Percentiles rank a stretch among this genome's conserved stretches.
Conservation (phyloP, 2,113 vertebrate species). For the Ptilonorhynchus violaceus region DNA sequence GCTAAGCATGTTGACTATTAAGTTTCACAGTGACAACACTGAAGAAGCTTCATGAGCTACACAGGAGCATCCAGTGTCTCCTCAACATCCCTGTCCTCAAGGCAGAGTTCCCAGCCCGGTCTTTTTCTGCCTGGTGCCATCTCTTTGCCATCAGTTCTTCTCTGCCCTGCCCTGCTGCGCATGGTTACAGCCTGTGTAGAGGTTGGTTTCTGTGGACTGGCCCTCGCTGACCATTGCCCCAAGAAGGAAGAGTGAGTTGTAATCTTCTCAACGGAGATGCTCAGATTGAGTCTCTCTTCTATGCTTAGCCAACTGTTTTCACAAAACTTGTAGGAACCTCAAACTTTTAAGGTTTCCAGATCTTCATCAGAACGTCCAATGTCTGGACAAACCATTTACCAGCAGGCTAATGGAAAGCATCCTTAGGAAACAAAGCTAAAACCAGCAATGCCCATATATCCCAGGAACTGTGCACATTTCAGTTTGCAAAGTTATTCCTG, state of each 20-base stretch:
- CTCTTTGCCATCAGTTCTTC: neutral
- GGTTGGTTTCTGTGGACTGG: neutral
- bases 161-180: neutral
- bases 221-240: neutral
- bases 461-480: neutral
- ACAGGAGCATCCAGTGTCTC: accelerated
- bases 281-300: neutral
- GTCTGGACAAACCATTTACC: neutral
- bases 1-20: neutral
- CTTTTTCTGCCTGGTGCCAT: neutral
- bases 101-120: neutral
- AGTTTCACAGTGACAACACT: neutral
- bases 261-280: neutral
- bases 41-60: neutral
- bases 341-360: neutral
- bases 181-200: neutral
- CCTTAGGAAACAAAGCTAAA: neutral
- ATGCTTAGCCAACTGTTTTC: neutral
- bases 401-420: neutral
- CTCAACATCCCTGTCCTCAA: neutral
- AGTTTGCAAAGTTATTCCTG: neutral
- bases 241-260: neutral
- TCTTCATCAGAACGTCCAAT: neutral
- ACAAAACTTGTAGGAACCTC: neutral
- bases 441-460: neutral